Percentiles rank a stretch among this genome's conserved stretches.
Conservation (phyloP, 2,888 invertebrate genomes). For the Plagodis dolabraria region DNA sequence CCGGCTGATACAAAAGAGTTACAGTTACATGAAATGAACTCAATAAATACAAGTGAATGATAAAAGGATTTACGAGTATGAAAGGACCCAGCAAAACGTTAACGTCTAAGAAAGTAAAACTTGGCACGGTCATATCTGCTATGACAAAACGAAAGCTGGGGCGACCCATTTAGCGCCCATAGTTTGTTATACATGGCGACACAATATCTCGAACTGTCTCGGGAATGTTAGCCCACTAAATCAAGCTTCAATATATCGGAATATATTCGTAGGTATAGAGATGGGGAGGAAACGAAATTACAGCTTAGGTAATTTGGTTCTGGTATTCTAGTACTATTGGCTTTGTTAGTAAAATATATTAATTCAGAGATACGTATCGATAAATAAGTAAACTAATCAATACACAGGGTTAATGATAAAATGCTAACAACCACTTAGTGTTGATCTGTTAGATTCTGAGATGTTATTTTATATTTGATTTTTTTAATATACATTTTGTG, state of each 20-base stretch:
- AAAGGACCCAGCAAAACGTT: neutral
- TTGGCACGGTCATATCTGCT: neutral
- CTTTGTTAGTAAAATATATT: too few species aligned
- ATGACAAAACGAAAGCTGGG: constrained; percentile 11
- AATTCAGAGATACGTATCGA: too few species aligned
- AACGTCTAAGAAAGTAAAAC: neutral
- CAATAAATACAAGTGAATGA: too few species aligned
- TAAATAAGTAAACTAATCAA: too few species aligned
- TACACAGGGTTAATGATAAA: too few species aligned
- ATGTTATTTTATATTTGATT: too few species aligned
- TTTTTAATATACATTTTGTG: too few species aligned
- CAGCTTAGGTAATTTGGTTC: neutral
- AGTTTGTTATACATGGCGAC: constrained; percentile 11
- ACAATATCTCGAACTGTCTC: constrained; percentile 14
- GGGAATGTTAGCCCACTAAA: constrained; percentile 17
- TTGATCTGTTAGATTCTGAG: too few species aligned
- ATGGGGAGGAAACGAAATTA: neutral
- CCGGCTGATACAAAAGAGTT: too few species aligned
- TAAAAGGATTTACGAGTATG: too few species aligned
- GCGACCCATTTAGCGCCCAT: constrained; percentile 9
- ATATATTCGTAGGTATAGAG: constrained; percentile 6
- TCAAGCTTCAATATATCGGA: constrained; percentile 16
- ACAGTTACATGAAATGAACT: too few species aligned
- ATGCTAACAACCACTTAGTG: too few species aligned
- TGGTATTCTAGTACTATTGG: neutral